phyloP scores from a whole-genome alignment of 37 sponge, comb jelly and placozoan genomes.

The Lycopodina hypogea region DNA sequence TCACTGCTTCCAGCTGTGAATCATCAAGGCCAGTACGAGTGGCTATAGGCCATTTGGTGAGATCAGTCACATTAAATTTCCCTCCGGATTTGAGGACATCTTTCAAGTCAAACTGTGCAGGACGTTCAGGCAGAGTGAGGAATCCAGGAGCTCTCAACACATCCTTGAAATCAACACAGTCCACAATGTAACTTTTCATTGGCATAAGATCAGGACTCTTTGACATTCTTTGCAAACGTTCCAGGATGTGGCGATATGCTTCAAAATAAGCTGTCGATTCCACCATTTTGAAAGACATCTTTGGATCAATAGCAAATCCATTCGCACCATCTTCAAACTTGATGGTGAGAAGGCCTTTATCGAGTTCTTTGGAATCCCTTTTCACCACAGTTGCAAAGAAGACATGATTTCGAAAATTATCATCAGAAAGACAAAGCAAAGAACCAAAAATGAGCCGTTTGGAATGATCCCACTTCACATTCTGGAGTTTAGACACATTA shows the following conservation, averaged over 20 bases:
- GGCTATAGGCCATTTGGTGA: constrained; percentile 42
- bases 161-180: not conserved
- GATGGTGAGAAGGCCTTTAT: constrained; percentile 51
- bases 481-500: constrained; percentile 29
- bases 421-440: constrained; percentile 74
- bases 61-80: not conserved
- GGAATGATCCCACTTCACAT: constrained; percentile 81
- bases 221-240: constrained; percentile 43
- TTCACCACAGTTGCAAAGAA: constrained; percentile 68
- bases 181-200: constrained; percentile 64
- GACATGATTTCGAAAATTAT: constrained; percentile 39
- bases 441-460: constrained; percentile 80
- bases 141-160: constrained; percentile 36
- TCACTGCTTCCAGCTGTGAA: constrained; percentile 71
- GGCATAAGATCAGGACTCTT: constrained; percentile 33
- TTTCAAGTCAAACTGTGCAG: not conserved
- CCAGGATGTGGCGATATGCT: constrained; percentile 80
- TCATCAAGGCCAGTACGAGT: constrained; percentile 45
- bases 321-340: constrained; percentile 64
- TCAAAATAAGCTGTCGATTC: constrained; percentile 90
- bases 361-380: constrained; percentile 44
- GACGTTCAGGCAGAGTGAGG: not conserved
- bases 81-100: not conserved
- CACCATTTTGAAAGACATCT: constrained; percentile 38
- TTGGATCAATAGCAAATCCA: constrained; percentile 38